Base-by-base conservation (phyloP, 2,888 invertebrate genomes). In the Itoplectis maculator region DNA sequence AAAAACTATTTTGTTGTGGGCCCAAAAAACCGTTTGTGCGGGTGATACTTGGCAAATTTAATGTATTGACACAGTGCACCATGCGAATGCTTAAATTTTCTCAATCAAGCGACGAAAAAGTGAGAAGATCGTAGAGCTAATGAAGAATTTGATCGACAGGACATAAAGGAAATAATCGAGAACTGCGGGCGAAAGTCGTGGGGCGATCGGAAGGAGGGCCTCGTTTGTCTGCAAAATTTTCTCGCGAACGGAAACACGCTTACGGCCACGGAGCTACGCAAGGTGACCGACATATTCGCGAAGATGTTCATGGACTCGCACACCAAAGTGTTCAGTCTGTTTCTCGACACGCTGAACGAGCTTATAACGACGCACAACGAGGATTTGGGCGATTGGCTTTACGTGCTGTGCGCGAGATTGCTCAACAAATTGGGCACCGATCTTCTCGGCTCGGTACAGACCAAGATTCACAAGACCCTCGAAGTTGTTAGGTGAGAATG, bases 281-380 rank as follows among this genome's bases (percentile, higher is more conserved):
- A 96, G 85, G 95, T 98, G n/a, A 97, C 98, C 0, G 99, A 99
- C 88, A 96, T 98, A 83, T 97, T 99, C 90, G 97, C 98, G 83
- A 97, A 98, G 94, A 98, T 99, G 97, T 99, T 99, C 92, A 98
- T 98, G 95, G 99, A 99, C 93, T 97, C 98, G 2, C 98, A 99
- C 94, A 95, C 98, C 88, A 97, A 98, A 94, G 98, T 98, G 86
- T 97, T 99, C 93, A 97, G 97, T 65, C 94, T 99, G 81, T 98
- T 99, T 93, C 94, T 99, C 91, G 99, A 99, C 92, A 97, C 98
- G 0, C 95, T 99, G 51, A 97, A 97, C 89, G 98, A 98, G 91
- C 94, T 99, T 89, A 96, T 99, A 74, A 94, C 96, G 83, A 95
- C 96, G 49, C 98, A 99, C 93, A 96, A 96, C 90, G 95, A 95